Percentiles rank a stretch among this genome's conserved stretches.
Evolutionary conservation across 2,888 invertebrate species (phyloP).

Genomic region (Volucella inanis): DNA sequence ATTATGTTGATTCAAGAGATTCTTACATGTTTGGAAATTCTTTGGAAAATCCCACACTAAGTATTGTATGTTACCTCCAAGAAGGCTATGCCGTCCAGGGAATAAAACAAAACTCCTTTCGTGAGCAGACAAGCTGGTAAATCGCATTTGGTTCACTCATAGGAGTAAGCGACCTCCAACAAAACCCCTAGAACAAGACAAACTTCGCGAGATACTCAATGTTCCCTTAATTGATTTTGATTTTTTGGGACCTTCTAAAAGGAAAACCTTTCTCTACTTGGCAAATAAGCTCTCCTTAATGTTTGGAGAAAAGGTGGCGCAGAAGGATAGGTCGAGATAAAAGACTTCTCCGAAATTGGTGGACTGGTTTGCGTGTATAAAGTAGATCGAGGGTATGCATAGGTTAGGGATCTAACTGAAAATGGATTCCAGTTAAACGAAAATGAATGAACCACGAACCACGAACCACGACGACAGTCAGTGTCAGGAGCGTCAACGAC

Average conservation of each 20-base stretch:
- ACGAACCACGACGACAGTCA: slow-evolving; percentile 4
- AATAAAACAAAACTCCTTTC: too few relatives aligned
- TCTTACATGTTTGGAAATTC: neutral
- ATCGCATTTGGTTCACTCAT: neutral
- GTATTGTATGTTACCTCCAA: neutral
- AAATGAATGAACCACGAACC: slow-evolving; percentile 36
- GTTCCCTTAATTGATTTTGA: slow-evolving; percentile 41
- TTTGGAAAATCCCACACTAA: slow-evolving; percentile 6
- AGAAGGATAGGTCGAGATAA: neutral
- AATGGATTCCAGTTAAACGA: slow-evolving; percentile 52
- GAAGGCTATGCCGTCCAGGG: too few relatives aligned
- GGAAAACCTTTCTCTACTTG: neutral
- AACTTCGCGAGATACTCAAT: slow-evolving; percentile 17
- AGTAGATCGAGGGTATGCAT: neutral
- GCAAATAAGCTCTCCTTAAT: neutral
- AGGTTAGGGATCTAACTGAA: slow-evolving; percentile 4
- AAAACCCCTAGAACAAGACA: neutral
- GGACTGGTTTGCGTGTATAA: neutral
- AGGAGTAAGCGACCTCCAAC: neutral
- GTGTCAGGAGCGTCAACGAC: neutral
- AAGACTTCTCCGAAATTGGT: slow-evolving; percentile 8
- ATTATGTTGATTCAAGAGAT: slow-evolving; percentile 5
- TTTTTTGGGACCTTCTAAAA: slow-evolving; percentile 22
- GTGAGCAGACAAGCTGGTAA: too few relatives aligned
- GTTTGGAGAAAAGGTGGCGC: neutral